A percentile compares a stretch with the other conserved stretches of the same genome.
These are phyloP conservation scores for Acanthopagrus latus DNA, from an alignment of 2,797 vertebrate genomes.

Conservation along the genomic window DNA sequence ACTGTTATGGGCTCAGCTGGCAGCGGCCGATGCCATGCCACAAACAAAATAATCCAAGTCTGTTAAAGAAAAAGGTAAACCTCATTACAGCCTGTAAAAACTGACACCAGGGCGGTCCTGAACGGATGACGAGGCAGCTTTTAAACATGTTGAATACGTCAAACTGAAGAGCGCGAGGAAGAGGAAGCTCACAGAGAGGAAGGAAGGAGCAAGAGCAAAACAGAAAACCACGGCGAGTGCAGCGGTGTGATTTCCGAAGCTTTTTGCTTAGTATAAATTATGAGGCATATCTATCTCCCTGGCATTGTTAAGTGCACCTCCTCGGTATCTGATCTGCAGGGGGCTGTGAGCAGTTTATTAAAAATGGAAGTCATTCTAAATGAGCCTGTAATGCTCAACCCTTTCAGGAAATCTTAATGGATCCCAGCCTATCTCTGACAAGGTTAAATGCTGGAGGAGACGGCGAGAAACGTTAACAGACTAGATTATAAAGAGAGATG, in stretches of 20 bases:
- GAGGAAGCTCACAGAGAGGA: slow-evolving; percentile 36
- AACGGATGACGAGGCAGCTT: slow-evolving; percentile 57
- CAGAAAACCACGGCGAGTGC: slow-evolving; percentile 24
- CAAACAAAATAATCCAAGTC: slow-evolving; percentile 68
- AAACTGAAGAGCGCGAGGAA: slow-evolving; percentile 22
- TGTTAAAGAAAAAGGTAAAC: slow-evolving; percentile 65
- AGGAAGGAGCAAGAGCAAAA: slow-evolving; percentile 57
- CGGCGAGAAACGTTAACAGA: slow-evolving; percentile 70
- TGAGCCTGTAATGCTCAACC: slow-evolving; percentile 82
- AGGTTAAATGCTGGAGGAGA: slow-evolving; percentile 84
- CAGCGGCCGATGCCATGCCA: slow-evolving; percentile 40
- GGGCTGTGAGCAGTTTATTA: slow-evolving; percentile 85
- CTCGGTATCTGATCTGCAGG: slow-evolving; percentile 77
- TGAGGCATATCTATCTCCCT: slow-evolving; percentile 78
- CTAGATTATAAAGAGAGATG: slow-evolving; percentile 71
- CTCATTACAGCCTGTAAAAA: slow-evolving; percentile 42
- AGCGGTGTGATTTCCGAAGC: slow-evolving; percentile 63
- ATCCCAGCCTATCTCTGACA: slow-evolving; percentile 83
- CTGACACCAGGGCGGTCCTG: slow-evolving; percentile 31
- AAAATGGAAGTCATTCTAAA: slow-evolving; percentile 87
- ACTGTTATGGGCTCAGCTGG: slow-evolving; percentile 56
- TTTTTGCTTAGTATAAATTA: slow-evolving; percentile 76
- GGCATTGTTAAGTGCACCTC: slow-evolving; percentile 80
- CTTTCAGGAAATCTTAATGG: slow-evolving; percentile 81
- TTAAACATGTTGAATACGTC: slow-evolving; percentile 55